Conservation (phyloP, 1,140 invertebrate species). For the Cotesia vestalis region DNA sequence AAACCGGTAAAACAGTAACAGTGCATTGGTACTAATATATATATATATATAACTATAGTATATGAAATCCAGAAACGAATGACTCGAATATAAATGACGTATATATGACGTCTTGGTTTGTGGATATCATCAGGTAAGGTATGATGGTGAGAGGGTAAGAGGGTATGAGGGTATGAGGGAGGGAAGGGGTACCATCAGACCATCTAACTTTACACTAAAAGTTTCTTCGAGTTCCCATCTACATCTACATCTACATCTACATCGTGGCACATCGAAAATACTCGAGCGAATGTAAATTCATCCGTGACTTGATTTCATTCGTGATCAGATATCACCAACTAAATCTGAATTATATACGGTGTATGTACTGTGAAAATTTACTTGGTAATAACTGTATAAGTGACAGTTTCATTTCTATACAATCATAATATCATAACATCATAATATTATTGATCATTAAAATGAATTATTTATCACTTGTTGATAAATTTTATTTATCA, state of each 20-base stretch:
- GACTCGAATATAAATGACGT: conserved; percentile 53
- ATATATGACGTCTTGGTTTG: conserved; percentile 3
- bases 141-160: no score
- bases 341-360: not conserved
- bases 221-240: conserved; percentile 19
- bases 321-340: conserved; percentile 20
- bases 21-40: no score
- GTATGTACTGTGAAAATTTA: conserved; percentile 4
- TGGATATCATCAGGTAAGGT: not conserved
- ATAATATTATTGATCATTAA: no score
- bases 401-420: no score
- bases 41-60: no score
- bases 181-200: not conserved
- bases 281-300: conserved; percentile 36
- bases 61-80: conserved; percentile 39
- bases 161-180: no score
- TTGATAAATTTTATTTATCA: no score
- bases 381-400: conserved; percentile 4
- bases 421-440: no score
- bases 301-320: conserved; percentile 34
- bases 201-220: conserved; percentile 36
- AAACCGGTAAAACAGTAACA: conserved; percentile 35
- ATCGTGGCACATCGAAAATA: conserved; percentile 22
- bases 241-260: not conserved
- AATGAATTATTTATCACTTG: no score